phyloP scores from a whole-genome alignment of 1,140 invertebrate genomes.

The Formica selysi region DNA sequence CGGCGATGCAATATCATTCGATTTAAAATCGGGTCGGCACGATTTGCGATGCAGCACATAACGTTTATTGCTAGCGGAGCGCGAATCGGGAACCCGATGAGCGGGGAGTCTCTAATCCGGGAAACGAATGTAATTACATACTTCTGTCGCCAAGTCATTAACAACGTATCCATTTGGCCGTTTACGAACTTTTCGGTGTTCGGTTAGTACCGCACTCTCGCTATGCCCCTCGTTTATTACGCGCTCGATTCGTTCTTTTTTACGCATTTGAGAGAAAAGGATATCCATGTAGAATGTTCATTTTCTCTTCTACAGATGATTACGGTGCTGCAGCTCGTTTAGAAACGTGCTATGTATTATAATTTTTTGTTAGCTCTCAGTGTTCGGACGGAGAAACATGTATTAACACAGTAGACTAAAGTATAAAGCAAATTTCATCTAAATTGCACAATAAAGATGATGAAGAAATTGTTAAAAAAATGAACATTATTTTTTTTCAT shows the following conservation, averaged over 20 bases:
- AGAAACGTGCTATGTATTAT: background rate
- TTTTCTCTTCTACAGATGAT: background rate
- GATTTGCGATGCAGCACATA: slow-evolving; percentile 22
- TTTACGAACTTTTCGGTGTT: slow-evolving; percentile 54
- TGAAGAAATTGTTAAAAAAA: background rate
- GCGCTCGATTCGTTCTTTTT: slow-evolving; percentile 27
- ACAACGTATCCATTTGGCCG: slow-evolving; percentile 52
- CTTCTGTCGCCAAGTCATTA: slow-evolving; percentile 59
- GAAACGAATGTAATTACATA: slow-evolving; percentile 61
- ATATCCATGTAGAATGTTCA: background rate
- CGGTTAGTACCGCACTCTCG: slow-evolving; percentile 3
- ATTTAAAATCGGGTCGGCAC: slow-evolving; percentile 36
- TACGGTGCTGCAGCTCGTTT: background rate
- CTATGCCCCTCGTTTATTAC: background rate
- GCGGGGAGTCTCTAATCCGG: slow-evolving; percentile 43
- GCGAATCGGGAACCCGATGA: slow-evolving; percentile 50
- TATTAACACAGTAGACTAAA: background rate
- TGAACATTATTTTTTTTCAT: background rate
- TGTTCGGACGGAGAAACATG: background rate
- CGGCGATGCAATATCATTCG: slow-evolving; percentile 14
- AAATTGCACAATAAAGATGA: background rate
- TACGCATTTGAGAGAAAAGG: background rate
- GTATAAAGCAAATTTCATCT: background rate
- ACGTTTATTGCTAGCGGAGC: slow-evolving; percentile 33
- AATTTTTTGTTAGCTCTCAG: background rate